Evolutionary conservation across 2,113 vertebrate genomes (phyloP), one percentile per base, ranked within the genome.

Genomic region (Ailurus styani): DNA sequence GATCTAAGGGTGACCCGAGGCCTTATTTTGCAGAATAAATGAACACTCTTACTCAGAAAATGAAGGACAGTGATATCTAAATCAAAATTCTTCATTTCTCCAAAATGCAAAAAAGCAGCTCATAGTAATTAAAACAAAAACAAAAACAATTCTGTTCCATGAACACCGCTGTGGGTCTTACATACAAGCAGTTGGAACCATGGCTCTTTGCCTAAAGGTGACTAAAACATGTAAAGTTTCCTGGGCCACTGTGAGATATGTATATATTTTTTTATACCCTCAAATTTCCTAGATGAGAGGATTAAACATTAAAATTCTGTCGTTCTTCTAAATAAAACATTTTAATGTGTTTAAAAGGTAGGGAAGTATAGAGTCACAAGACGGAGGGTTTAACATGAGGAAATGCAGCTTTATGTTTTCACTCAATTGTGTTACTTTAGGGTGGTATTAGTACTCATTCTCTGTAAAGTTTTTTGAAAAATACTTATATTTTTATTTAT

Each of bases 11-110:
- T 37, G 57, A 52, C 5, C 4, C 0, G 34, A 13, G 5, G 11
- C 83, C 50, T 94, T 84, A 62, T n/a, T 97, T 94, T 85, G 50
- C 31, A 79, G 92, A 96, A 25, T 72, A 64, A 23, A 25, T 42
- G n/a, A 93, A 62, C 57, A 42, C 85, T 88, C 7, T 91, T 77
- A 52, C 50, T 94, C 25, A 66, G 57, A 82, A 72, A 34, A 87
- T 27, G 75, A 95, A 91, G 45, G 29, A 40, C 20, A 86, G 34
- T 40, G 10, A 10, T 2, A 40, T 72, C 34, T n/a, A 77, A 66
- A 77, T 18, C 45, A 84, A 66, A 83, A 72, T 29, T 29, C 31
- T 29, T 87, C 14, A 17, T 87, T 77, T 92, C 45, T 54, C 25
- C 55, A 64, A 77, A 95, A 40, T 81, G 54, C 37, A 66, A 50